These are phyloP conservation scores for Brachyistius frenatus DNA, from an alignment of 2,113 vertebrate genomes.

Conservation along the genomic window DNA sequence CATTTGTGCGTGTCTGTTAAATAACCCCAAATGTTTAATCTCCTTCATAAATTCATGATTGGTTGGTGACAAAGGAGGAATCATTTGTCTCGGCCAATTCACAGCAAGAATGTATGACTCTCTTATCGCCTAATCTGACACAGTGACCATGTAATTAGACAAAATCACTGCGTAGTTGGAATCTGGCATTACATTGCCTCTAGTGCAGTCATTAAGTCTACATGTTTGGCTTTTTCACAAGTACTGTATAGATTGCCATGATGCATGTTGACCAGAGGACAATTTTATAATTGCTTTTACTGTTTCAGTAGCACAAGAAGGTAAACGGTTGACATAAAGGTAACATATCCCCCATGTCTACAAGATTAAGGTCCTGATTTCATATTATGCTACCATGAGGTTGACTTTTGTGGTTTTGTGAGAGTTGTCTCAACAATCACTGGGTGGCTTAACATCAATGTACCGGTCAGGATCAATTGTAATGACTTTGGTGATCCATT, in stretches of 20 bases:
- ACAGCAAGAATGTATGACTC: neutral
- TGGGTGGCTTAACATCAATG: neutral
- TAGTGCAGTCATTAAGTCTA: neutral
- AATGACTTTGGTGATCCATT: too few relatives aligned
- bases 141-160: neutral
- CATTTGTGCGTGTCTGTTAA: too few relatives aligned
- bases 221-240: too few relatives aligned
- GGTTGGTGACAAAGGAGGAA: too few relatives aligned
- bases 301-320: neutral
- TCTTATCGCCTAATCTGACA: neutral
- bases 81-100: too few relatives aligned
- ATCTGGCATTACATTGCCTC: neutral
- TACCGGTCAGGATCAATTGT: too few relatives aligned
- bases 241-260: too few relatives aligned
- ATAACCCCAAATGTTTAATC: too few relatives aligned
- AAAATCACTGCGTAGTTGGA: neutral
- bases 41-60: too few relatives aligned
- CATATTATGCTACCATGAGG: neutral
- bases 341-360: too few relatives aligned
- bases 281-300: neutral
- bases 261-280: too few relatives aligned
- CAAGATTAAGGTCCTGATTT: neutral
- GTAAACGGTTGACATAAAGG: neutral
- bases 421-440: neutral
- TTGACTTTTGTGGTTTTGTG: neutral